Evolutionary conservation across 2,888 invertebrate species (phyloP), one percentile per base, ranked within the genome.

Genomic region (Cheilosia variabilis): DNA sequence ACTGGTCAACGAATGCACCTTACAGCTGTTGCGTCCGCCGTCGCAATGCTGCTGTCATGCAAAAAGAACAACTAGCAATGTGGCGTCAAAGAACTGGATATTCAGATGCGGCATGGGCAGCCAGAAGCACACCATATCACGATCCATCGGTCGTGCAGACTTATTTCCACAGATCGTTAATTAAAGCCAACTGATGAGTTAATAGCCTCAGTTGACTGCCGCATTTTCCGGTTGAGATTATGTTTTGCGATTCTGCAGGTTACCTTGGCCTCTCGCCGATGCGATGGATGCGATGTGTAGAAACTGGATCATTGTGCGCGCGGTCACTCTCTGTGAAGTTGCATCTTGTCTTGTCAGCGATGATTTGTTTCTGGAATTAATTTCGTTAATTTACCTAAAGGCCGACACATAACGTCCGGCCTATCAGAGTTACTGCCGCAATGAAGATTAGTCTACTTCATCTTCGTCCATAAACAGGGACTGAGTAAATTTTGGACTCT

Each of bases 201-300:
- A 84, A 84, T 80, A 80, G 80, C 80, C 43, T 50, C 34, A 71
- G 53, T 62, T 80, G 84, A 84, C 75, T 80, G 80, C 75, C 60
- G 80, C 71, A 84, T 84, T 84, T 84, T 84, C 84, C 84, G 84
- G 84, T 84, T 80, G 65, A 84, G 84, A 84, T 84, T 84, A 76
- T 71, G 65, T 84, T 65, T 80, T 84, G 69, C 55, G 84, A 78
- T 78, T 78, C 57, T 57, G 68, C 58, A 41, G 24, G 41, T 47
- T 69, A 43, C 69, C 57, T 19, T 63, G 68, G 57, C 65, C 34
- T 53, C 53, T 27, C 4, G 17, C 17, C 6, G 31, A 9, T 31
- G 47, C 19, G 31, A 43, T 27, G 57, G 9, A 34, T 34, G 47
- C 15, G 22, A 2, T 6, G 52, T 22, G 10, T 45, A n/a, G 41